These are phyloP conservation scores for Amyelois transitella DNA, from an alignment of 1,140 invertebrate species.

Conservation along the genomic window DNA sequence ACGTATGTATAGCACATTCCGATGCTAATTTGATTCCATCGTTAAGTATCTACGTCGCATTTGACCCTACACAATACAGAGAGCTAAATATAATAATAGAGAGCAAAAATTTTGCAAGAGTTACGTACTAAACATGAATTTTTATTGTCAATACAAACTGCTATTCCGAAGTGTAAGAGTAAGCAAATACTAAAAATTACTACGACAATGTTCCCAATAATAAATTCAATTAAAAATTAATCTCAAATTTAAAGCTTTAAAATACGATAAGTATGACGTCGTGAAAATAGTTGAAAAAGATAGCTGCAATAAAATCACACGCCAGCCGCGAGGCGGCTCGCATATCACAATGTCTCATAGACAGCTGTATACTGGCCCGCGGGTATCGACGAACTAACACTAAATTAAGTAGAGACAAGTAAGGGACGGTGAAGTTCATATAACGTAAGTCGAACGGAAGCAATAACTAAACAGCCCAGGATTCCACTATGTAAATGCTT, in stretches of 20 bases:
- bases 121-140: conserved; percentile 17
- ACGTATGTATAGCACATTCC: background rate
- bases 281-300: conserved; percentile 15
- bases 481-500: conserved; percentile 54
- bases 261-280: conserved; percentile 50
- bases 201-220: conserved; percentile 44
- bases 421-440: conserved; percentile 60
- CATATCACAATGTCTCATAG: conserved; percentile 72
- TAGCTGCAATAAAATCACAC: conserved; percentile 36
- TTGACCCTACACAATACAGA: conserved; percentile 18
- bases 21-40: background rate
- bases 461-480: conserved; percentile 52
- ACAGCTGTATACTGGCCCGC: conserved; percentile 66
- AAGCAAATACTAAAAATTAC: conserved; percentile 32
- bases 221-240: conserved; percentile 63
- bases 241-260: conserved; percentile 71
- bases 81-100: conserved; percentile 32
- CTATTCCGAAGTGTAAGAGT: conserved; percentile 20
- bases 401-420: conserved; percentile 71
- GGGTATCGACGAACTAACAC: conserved; percentile 61
- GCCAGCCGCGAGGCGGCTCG: conserved; percentile 48
- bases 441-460: conserved; percentile 43
- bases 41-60: background rate
- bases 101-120: conserved; percentile 28
- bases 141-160: conserved; percentile 54